Conservation (phyloP, 2,113 vertebrate species). For the Heteronetta atricapilla region DNA sequence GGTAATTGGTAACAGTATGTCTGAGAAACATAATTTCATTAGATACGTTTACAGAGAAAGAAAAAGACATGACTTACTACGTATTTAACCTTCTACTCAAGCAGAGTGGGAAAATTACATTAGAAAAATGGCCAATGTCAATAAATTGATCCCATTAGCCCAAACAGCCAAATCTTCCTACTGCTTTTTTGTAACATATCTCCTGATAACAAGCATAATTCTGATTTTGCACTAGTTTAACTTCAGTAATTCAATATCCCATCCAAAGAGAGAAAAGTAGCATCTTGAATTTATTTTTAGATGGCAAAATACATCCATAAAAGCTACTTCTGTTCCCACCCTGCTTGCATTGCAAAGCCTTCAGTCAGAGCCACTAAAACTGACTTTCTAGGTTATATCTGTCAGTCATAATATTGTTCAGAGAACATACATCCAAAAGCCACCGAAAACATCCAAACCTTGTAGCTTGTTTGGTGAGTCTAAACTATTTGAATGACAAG, state of each 20-base stretch:
- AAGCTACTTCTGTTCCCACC: slow-evolving; percentile 55
- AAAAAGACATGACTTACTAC: slow-evolving; percentile 59
- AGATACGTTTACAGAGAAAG: slow-evolving; percentile 4
- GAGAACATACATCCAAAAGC: slow-evolving; percentile 65
- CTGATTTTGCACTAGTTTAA: neutral
- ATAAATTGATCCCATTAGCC: neutral
- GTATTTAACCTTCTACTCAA: slow-evolving; percentile 59
- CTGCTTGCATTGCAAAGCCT: slow-evolving; percentile 66
- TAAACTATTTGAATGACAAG: neutral
- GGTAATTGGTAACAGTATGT: neutral
- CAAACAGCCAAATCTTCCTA: neutral
- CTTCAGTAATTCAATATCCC: neutral
- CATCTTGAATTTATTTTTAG: slow-evolving; percentile 21
- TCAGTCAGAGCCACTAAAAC: slow-evolving; percentile 62
- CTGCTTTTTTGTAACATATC: neutral
- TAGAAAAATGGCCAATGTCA: neutral
- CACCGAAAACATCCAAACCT: slow-evolving; percentile 64
- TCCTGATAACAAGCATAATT: neutral
- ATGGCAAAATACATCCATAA: neutral
- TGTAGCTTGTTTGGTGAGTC: neutral
- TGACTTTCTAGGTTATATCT: slow-evolving; percentile 56
- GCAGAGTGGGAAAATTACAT: slow-evolving; percentile 64
- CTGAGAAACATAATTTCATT: slow-evolving; percentile 70
- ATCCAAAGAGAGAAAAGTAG: neutral
- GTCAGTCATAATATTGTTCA: slow-evolving; percentile 55